Percentiles rank a stretch among this genome's conserved stretches.
Conservation (phyloP, 2,113 vertebrate species). For the Nycticryphes semicollaris region DNA sequence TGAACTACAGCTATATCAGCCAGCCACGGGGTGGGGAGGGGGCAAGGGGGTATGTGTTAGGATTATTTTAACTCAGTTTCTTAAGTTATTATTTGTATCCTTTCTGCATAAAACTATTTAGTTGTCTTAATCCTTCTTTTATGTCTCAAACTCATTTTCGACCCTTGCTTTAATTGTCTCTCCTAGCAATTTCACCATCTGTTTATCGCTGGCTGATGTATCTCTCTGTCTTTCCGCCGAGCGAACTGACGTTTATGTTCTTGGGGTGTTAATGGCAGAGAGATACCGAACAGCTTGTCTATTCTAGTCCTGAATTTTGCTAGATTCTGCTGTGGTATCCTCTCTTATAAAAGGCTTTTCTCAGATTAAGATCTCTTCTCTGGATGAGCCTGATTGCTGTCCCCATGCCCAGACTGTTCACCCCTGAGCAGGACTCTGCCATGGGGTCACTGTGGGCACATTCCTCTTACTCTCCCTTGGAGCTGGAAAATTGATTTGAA, state of each 20-base stretch:
- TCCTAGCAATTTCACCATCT: constrained; percentile 9
- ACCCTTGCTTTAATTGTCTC: not conserved
- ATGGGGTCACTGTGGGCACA: too few species aligned
- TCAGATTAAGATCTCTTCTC: not conserved
- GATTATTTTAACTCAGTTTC: not conserved
- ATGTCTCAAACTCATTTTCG: not conserved
- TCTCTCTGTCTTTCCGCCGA: not conserved
- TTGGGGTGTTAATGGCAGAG: not conserved
- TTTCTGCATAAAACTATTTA: not conserved
- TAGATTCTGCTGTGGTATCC: not conserved
- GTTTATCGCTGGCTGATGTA: constrained; percentile 5
- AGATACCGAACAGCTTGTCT: not conserved
- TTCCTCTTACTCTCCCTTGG: not conserved
- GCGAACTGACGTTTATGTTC: not conserved
- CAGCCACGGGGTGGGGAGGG: not conserved
- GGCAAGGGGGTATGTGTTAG: not conserved
- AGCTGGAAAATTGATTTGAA: not conserved
- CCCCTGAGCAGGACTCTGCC: not conserved
- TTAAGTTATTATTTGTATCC: not conserved
- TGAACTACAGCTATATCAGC: not conserved
- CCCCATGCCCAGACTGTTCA: not conserved
- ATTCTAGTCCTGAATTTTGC: not conserved
- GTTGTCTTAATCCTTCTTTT: not conserved
- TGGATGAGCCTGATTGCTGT: not conserved
- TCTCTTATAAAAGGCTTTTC: not conserved